Evolutionary conservation across 2,888 invertebrate species (phyloP), one percentile per base, ranked within the genome.

Genomic region (Stenurella melanura): DNA sequence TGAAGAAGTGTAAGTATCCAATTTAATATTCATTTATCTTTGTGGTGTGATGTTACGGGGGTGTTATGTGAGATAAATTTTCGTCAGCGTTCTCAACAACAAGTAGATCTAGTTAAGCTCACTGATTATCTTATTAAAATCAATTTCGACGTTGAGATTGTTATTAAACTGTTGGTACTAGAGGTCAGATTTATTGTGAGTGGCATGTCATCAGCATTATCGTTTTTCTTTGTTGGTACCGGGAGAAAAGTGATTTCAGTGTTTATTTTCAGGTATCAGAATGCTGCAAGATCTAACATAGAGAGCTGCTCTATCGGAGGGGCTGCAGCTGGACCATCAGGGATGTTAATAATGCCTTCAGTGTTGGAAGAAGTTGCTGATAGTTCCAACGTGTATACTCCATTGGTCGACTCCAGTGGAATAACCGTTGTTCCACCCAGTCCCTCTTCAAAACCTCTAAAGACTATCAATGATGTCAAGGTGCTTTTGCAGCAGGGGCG

Each of bases 331-430:
- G 79, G 80, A 73, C 70, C 77, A 78, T 77, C 79, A 60, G 67
- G 74, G 76, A 79, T 81, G 87, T 86, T 87, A 84, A 87, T 87
- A 83, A 89, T 89, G 89, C 88, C 88, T 82, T 88, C 88, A 80
- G 88, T 87, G 78, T 83, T 88, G 81, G 89, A 89, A 81, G 88
- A 89, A 84, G 86, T 86, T 81, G 81, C 82, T 77, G 95, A 95
- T 89, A 91, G 70, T 70, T 79, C 94, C 86, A 95, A 95, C 90
- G 94, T 94, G 76, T 96, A 95, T 89, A 95, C 95, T 80, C 93
- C 95, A 76, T 94, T 96, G 89, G 96, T 96, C 81, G 96, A 96
- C 89, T 93, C 94, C 73, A 93, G 93, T 80, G 95, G 95, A 85
- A 95, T 96, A 85, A 93, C 94, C 34, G 93, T 94, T 83, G 91